Evolutionary conservation across 2,888 invertebrate species (phyloP), one percentile per base, ranked within the genome.

Genomic region (Caenorhabditis sp.): DNA sequence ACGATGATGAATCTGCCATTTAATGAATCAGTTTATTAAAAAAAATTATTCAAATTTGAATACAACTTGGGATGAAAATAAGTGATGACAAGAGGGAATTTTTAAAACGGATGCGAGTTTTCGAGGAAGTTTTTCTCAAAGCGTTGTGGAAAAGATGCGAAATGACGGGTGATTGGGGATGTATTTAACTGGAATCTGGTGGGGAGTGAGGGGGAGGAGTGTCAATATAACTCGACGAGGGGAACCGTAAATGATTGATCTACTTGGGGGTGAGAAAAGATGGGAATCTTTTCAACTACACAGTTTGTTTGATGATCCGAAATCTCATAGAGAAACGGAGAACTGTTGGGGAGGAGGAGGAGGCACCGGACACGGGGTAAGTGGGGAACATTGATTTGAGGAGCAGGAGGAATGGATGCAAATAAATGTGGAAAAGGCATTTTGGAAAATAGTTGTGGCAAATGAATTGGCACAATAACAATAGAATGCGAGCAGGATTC

Each of bases 191-290:
- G 47, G 47, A 55, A 67, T 40, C 40, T 26, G 51, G 28, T 56
- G 62, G 55, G 44, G 35, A 15, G 26, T 18, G 35, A n/a, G n/a
- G n/a, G n/a, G n/a, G n/a, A n/a, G n/a, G 50, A 37, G 22, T 28
- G 50, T 60, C 50, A 51, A 37, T 37, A n/a, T n/a, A 51, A 70
- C 35, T 60, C 20, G 40, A 32, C n/a, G n/a, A 15, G 15, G 26
- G 24, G 32, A 74, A 74, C 74, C 74, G 74, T 74, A 74, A 26
- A 32, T 40, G 32, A 50, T 60, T 65, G 65, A 65, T 74, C 65
- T 67, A 74, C 72, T 62, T 70, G 69, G 65, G 56, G 58, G 13
- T 35, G n/a, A 20, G 62, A 20, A 55, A 32, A 11, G 32, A 51
- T 20, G 26, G 24, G 24, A 35, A 26, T 61, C 28, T 26, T 51